phyloP scores from a whole-genome alignment of 2,797 vertebrate genomes.

The Leptodactylus fallax region DNA sequence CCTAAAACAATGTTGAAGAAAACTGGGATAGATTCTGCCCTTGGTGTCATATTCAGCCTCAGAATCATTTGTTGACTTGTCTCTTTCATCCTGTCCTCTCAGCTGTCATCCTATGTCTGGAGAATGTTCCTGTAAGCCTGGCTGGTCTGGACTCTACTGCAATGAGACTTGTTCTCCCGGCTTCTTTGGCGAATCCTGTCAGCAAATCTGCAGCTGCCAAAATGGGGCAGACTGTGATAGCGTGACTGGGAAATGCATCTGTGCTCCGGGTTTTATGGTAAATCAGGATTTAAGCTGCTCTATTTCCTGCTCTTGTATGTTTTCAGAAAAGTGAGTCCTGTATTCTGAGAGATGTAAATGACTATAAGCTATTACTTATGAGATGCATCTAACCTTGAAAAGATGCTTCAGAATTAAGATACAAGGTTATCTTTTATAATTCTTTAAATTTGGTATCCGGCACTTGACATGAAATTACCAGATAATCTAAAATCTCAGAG shows the following conservation, averaged over 20 bases:
- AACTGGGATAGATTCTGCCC: background rate
- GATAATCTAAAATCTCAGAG: no score
- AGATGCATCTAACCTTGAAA: background rate
- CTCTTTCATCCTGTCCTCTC: conserved; percentile 72
- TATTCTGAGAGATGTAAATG: background rate
- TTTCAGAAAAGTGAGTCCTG: background rate
- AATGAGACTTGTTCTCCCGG: conserved; percentile 93
- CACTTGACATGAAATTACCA: no score
- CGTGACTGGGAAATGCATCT: conserved; percentile 88
- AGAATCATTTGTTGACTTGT: conserved; percentile 71
- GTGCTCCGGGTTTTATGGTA: conserved; percentile 95
- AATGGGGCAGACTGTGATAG: conserved; percentile 95
- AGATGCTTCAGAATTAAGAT: background rate
- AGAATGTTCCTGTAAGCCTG: conserved; percentile 88
- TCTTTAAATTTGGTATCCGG: no score
- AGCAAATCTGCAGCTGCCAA: conserved; percentile 91
- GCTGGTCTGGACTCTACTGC: conserved; percentile 95
- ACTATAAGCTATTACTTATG: background rate
- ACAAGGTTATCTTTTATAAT: no score
- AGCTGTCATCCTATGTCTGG: conserved; percentile 98
- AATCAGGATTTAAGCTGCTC: conserved; percentile 57
- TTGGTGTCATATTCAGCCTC: conserved; percentile 64
- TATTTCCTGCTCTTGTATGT: conserved; percentile 39
- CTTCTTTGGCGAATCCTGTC: conserved; percentile 90
- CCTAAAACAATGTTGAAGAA: background rate